Evolutionary conservation across 2,888 invertebrate genomes (phyloP), one percentile per base, ranked within the genome.

Genomic region (Urechis unicinctus): DNA sequence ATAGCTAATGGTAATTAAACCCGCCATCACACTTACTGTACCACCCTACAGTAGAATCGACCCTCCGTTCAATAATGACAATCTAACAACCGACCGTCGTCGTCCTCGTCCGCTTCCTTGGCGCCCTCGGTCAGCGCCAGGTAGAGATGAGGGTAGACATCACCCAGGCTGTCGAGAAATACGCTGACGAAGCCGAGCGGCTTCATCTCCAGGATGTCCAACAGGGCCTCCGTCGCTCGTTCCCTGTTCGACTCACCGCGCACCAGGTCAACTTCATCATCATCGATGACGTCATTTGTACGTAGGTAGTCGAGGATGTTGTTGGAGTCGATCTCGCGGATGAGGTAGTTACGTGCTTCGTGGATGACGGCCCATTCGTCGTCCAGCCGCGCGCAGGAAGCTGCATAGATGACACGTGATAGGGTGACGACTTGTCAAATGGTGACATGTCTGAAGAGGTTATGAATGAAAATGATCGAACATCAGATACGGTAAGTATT

Each of bases 121-220:
- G 47, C 52, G 3, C 55, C 55, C n/a, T n/a, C n/a, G n/a, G 51
- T 58, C 5, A 58, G 48, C 17, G 36, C 41, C 21, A 58, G 58
- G 29, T 58, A 58, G 25, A 58, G 52, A 41, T 58, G 58, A n/a
- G 58, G 58, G 31, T 58, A 58, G 21, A 29, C 24, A 47, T 58
- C 58, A 9, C 52, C 46, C 13, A 56, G 21, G 4, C 55, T 55
- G 5, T 58, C 58, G 6, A 58, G 47, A 30, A 58, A 52, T 5
- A 29, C 30, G 42, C 51, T 52, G 44, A 56, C 52, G 5, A 41
- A 45, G 21, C 25, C 52, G 4, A 52, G 58, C n/a, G 51, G 48
- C 17, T 51, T 48, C 45, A 56, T 43, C 31, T 55, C 58, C 41
- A 58, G 55, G 24, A 58, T 46, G 50, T 58, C 58, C 26, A 58